phyloP scores from a whole-genome alignment of 1,140 invertebrate genomes.

The Adelges cooleyi region DNA sequence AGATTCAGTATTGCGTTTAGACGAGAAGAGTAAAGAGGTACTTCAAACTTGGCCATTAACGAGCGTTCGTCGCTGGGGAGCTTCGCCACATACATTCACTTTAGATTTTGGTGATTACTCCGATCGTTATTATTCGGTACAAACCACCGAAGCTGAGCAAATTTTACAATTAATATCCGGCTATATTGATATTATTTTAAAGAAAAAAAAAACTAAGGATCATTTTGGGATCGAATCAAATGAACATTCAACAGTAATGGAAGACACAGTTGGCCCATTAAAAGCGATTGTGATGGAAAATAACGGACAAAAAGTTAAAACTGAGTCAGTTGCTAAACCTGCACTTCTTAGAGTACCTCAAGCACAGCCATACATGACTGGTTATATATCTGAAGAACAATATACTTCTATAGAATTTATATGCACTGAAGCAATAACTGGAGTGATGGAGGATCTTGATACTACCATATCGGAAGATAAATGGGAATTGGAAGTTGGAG shows the following conservation, averaged over 20 bases:
- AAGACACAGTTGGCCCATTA: constrained; percentile 83
- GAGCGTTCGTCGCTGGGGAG: constrained; percentile 91
- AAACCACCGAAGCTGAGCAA: constrained; percentile 96
- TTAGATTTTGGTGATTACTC: constrained; percentile 98
- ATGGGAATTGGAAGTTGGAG: constrained; percentile 84
- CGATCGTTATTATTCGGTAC: constrained; percentile 95
- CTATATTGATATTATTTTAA: constrained; percentile 98
- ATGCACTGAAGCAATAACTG: constrained; percentile 68
- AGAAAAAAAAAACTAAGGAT: constrained; percentile 90
- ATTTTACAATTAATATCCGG: constrained; percentile 94
- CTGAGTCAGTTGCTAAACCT: constrained; percentile 84
- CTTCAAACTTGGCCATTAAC: constrained; percentile 89
- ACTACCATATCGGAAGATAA: constrained; percentile 99
- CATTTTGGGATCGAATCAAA: constrained; percentile 95
- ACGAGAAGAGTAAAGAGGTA: constrained; percentile 95
- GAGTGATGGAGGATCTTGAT: constrained; percentile 95
- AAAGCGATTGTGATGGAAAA: constrained; percentile 86
- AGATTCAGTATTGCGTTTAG: constrained; percentile 88
- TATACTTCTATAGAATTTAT: constrained; percentile 19
- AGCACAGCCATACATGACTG: not conserved
- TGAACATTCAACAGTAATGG: constrained; percentile 95
- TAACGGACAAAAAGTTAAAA: constrained; percentile 63
- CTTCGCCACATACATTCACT: constrained; percentile 94
- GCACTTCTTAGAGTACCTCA: constrained; percentile 63
- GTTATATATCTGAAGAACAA: constrained; percentile 19